Percentiles rank a stretch among this genome's conserved stretches.
Evolutionary conservation across 1,140 invertebrate genomes (phyloP).

Genomic region (Cotesia glomerata): DNA sequence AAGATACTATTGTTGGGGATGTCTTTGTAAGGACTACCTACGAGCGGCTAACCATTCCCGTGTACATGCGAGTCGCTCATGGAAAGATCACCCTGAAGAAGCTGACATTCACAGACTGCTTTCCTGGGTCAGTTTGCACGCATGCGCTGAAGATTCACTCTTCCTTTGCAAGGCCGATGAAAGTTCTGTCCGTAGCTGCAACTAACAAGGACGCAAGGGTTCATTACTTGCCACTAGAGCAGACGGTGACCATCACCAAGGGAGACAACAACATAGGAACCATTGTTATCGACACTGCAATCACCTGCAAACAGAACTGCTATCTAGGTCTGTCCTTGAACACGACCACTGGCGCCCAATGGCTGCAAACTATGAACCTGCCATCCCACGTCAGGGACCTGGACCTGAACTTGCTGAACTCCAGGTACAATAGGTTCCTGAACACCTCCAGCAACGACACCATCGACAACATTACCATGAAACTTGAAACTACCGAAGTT

Average conservation of each 20-base stretch:
- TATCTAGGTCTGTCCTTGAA: constrained; percentile 73
- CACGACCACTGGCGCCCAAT: constrained; percentile 69
- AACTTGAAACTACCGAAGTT: constrained; percentile 79
- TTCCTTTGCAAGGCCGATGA: constrained; percentile 76
- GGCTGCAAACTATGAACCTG: constrained; percentile 74
- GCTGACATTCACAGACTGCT: constrained; percentile 79
- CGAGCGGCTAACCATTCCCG: constrained; percentile 70
- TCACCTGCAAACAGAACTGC: constrained; percentile 75
- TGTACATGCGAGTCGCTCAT: constrained; percentile 69
- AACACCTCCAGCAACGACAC: constrained; percentile 61
- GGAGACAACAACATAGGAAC: constrained; percentile 64
- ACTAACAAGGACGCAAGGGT: constrained; percentile 64
- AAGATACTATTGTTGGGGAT: constrained; percentile 70
- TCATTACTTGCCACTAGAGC: constrained; percentile 56
- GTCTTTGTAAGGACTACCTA: constrained; percentile 78
- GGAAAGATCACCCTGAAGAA: constrained; percentile 70
- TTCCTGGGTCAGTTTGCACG: constrained; percentile 81
- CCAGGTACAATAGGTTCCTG: constrained; percentile 65
- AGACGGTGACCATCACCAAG: constrained; percentile 53
- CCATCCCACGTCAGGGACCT: constrained; percentile 69
- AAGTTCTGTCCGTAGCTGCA: constrained; percentile 63
- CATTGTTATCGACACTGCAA: constrained; percentile 72
- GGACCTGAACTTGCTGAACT: constrained; percentile 69
- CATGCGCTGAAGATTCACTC: constrained; percentile 77
- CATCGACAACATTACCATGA: constrained; percentile 74